These are phyloP conservation scores for Notocelia uddmanniana DNA, from an alignment of 2,888 invertebrate genomes.

Conservation along the genomic window DNA sequence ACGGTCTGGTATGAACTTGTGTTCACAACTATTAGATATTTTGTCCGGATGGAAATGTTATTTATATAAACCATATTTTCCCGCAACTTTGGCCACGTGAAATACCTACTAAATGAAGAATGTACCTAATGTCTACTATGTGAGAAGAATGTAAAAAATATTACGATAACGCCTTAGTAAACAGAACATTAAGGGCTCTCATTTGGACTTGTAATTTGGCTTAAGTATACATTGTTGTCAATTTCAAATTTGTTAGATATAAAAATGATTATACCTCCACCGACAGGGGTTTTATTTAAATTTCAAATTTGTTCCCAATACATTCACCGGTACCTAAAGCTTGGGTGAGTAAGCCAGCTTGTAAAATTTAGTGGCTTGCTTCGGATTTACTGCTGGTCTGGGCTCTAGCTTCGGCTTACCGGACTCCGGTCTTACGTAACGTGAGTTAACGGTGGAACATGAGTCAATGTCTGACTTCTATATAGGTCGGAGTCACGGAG, in stretches of 20 bases:
- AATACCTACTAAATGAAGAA: no score
- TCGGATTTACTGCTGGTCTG: slow-evolving; percentile 10
- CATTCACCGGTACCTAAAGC: neutral
- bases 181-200: no score
- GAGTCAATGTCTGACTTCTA: slow-evolving; percentile 1
- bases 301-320: neutral
- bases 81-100: no score
- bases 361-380: slow-evolving; percentile 16
- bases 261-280: neutral
- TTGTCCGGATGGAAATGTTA: no score
- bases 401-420: neutral
- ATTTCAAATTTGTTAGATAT: neutral
- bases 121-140: no score
- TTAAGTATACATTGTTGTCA: no score
- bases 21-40: no score
- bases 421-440: slow-evolving; percentile 17
- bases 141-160: no score
- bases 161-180: no score
- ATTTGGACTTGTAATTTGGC: no score
- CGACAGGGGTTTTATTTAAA: neutral
- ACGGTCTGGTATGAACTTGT: no score
- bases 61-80: no score
- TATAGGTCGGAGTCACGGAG: slow-evolving; percentile 9
- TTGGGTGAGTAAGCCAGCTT: slow-evolving; percentile 9
- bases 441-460: neutral